Evolutionary conservation across 2,113 vertebrate species (phyloP).

Genomic region (Pelecanoides urinatrix): DNA sequence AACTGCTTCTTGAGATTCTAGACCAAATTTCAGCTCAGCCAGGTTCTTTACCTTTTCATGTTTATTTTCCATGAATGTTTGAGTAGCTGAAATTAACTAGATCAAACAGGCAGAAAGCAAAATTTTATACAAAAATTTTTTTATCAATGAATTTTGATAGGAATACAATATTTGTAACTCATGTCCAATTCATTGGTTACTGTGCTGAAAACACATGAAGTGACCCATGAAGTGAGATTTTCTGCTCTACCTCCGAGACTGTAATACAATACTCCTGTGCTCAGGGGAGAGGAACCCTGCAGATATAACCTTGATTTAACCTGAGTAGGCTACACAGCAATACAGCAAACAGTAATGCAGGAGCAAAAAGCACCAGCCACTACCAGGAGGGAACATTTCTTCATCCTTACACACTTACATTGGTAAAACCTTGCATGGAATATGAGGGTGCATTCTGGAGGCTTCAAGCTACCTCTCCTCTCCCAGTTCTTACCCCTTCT

Average conservation of each 20-base stretch:
- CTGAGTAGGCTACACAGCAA: background rate
- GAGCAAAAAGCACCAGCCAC: background rate
- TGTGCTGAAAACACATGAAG: background rate
- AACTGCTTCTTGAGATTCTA: background rate
- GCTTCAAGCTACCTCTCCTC: background rate
- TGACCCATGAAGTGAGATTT: background rate
- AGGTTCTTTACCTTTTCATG: background rate
- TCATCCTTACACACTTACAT: background rate
- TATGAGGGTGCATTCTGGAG: background rate
- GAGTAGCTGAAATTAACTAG: background rate
- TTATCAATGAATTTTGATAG: background rate
- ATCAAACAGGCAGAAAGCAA: background rate
- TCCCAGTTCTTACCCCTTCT: background rate
- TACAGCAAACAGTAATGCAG: background rate
- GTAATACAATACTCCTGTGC: background rate
- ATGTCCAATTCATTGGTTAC: background rate
- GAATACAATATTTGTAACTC: background rate
- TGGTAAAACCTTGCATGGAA: background rate
- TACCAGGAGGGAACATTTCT: background rate
- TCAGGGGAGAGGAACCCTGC: background rate
- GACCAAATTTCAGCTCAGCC: background rate
- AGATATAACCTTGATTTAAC: background rate
- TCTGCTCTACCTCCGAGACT: background rate
- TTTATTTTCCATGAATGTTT: constrained; percentile 36
- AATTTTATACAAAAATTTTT: background rate